These are phyloP conservation scores for Drosophila melanogaster DNA, from an alignment of 1,140 invertebrate genomes.

Conservation along the genomic window DNA sequence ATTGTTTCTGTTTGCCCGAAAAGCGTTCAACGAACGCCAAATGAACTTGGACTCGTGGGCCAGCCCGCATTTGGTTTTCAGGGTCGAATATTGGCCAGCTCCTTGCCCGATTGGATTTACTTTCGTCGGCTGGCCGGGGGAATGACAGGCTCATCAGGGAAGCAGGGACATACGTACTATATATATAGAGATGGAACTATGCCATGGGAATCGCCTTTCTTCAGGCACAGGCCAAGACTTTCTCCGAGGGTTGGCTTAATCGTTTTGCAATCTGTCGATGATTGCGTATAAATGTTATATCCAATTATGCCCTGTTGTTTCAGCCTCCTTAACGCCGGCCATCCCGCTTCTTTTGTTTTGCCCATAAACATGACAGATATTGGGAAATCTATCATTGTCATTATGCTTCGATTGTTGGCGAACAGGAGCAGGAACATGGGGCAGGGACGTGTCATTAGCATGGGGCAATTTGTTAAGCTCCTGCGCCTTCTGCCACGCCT, in stretches of 20 bases:
- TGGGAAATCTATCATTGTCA: slow-evolving; percentile 85
- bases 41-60: slow-evolving; percentile 31
- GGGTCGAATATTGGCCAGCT: slow-evolving; percentile 7
- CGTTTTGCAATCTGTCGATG: slow-evolving; percentile 84
- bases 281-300: slow-evolving; percentile 84
- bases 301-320: slow-evolving; percentile 68
- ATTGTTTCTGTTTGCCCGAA: slow-evolving; percentile 63
- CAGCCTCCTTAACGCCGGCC: slow-evolving; percentile 6
- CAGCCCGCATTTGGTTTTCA: slow-evolving; percentile 19
- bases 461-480: slow-evolving; percentile 73
- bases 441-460: slow-evolving; percentile 63
- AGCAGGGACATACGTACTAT: background rate
- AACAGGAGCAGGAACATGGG: slow-evolving; percentile 2
- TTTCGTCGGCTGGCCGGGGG: slow-evolving; percentile 1
- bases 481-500: slow-evolving; percentile 33
- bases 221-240: slow-evolving; percentile 18
- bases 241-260: slow-evolving; percentile 76
- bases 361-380: slow-evolving; percentile 84
- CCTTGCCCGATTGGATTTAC: slow-evolving; percentile 58
- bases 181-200: background rate
- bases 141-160: slow-evolving; percentile 1
- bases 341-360: slow-evolving; percentile 58
- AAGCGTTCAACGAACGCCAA: slow-evolving; percentile 36
- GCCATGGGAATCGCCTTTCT: slow-evolving; percentile 11
- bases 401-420: slow-evolving; percentile 81